Evolutionary conservation across 2,888 invertebrate genomes (phyloP), one percentile per base, ranked within the genome.

Genomic region (Latheticus oryzae): DNA sequence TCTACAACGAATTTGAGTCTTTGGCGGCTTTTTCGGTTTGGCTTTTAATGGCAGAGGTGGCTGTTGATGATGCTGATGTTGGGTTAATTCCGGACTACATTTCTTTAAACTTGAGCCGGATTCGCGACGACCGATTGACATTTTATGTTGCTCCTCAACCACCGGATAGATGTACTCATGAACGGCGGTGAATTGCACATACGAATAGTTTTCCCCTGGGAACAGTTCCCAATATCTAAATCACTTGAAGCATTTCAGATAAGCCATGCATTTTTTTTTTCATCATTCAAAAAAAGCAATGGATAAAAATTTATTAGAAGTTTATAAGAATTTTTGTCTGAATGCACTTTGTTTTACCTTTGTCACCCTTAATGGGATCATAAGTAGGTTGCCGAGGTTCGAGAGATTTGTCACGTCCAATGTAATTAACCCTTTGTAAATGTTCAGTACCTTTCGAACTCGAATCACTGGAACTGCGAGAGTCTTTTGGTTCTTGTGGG

Each of bases 131-230:
- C 45, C 60, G 3, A 43, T 8, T 4, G 45, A 42, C 30, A 17
- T 23, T 57, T 68, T 63, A 32, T 56, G 57, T 50, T 76, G 79
- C 58, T 84, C 81, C 5, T 85, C 83, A 61, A 90, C 84, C 61
- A 86, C 83, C 0, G 94, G 93, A 79, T 95, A 95, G 68, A 90
- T 88, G 80, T 95, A 95, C 68, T 95, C 95, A 77, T 93, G 93
- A 12, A 85, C 87, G 61, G 90, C 85, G 33, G 89, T 87, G 65
- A 94, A 82, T 73, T 93, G 91, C 58, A 95, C 93, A 76, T 94
- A 93, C 16, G 92, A 89, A 78, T 91, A 91, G 65, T 87, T 86
- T 66, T 90, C 90, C 12, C 85, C 83, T 70, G 78, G 1, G 63
- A 35, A 56, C 26, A n/a, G n/a, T n/a, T n/a, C n/a, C n/a, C n/a